Evolutionary conservation across 1,140 invertebrate species (phyloP), one percentile per base, ranked within the genome.

Genomic region (Chelonus insularis): DNA sequence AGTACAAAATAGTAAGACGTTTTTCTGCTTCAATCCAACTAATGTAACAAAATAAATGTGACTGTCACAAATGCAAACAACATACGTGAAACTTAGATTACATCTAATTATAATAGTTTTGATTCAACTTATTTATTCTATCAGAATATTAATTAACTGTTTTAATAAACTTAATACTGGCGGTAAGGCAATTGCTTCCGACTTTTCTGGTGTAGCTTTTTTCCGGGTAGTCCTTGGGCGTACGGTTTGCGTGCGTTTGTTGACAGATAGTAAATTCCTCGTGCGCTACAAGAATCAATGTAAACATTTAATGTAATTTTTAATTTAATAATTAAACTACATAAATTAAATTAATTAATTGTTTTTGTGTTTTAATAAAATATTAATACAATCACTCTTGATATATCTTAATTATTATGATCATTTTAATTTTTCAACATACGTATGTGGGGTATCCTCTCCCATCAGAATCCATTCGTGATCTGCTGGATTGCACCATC

Each of bases 191-290:
- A 82, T 81, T 66, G 77, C 72, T 79, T 81, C 77, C 65, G 75
- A 72, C 52, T 80, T 79, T 65, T 81, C 76, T 47, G 69, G 69
- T 37, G 76, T 57, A 78, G 78, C 41, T 74, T 82, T 81, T 87
- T 87, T 68, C 82, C 86, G 37, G 90, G 91, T 73, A 88, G 90
- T n/a, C 91, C 91, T 79, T 89, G 84, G 21, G 91, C 91, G 82
- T 90, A 93, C 5, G 92, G 92, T 68, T 88, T 88, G 71, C 88
- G 86, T n/a, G 88, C 88, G 81, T 93, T 93, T 67, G 91, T 94
- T 64, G 88, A 88, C n/a, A 93, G 87, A 77, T 93, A 93, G 69
- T 89, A 93, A 50, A 91, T 86, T 45, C 91, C 91, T 71, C 91
- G 82, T 34, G 90, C 89, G 71, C 91, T 93, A 77, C n/a, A n/a